These are phyloP conservation scores for Pelochelys cantorii DNA, from an alignment of 2,797 vertebrate genomes.

Conservation along the genomic window DNA sequence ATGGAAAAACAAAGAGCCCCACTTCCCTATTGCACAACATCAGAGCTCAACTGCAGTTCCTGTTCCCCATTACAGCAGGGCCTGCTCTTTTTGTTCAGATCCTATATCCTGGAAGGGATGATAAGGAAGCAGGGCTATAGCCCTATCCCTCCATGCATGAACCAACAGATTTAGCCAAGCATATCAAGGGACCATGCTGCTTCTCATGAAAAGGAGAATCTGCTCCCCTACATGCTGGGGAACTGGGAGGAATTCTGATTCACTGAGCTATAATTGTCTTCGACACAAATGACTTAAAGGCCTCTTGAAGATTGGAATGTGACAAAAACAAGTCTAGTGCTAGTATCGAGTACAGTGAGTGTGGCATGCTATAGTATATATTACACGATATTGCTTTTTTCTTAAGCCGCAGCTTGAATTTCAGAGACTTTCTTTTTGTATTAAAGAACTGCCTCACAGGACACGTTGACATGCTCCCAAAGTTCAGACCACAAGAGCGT, in stretches of 20 bases:
- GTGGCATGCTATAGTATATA: background rate
- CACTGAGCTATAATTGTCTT: background rate
- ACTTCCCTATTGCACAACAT: background rate
- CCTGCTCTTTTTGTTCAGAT: background rate
- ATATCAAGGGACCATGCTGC: fast-evolving
- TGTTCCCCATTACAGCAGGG: fast-evolving
- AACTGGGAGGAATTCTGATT: background rate
- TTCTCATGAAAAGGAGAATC: background rate
- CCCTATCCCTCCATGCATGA: fast-evolving
- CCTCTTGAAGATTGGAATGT: background rate
- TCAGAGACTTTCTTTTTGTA: background rate
- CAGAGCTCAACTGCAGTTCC: background rate
- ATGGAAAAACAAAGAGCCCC: too few species aligned
- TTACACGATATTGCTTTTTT: background rate
- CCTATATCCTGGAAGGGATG: fast-evolving
- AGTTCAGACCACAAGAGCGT: background rate
- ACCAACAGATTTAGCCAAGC: fast-evolving
- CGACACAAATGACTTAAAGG: fast-evolving
- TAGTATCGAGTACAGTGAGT: background rate
- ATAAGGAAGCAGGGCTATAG: fast-evolving
- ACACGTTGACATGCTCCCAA: background rate
- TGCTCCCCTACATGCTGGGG: background rate
- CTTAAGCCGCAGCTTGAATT: background rate
- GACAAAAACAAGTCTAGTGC: background rate
- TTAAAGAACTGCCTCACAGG: background rate